Conservation (phyloP, 2,888 invertebrate genomes). For the Octodonta nipae region DNA sequence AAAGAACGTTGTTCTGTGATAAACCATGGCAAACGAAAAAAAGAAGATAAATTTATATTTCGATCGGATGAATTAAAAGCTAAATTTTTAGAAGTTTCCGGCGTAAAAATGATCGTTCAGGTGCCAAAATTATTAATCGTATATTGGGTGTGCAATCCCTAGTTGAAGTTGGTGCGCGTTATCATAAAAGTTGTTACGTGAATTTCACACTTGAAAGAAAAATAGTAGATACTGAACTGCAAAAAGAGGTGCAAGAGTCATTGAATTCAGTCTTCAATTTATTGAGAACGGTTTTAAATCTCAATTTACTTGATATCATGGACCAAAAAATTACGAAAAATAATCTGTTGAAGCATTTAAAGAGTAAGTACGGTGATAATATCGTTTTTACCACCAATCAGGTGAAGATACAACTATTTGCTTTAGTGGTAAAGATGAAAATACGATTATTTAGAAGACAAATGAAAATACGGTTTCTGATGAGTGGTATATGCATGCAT, state of each 20-base stretch:
- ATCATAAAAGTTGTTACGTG: conserved; percentile 1
- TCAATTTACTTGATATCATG: conserved; percentile 2
- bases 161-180: conserved; percentile 5
- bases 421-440: conserved; percentile 3
- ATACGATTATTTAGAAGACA: no score
- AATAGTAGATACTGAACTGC: conserved; percentile 4
- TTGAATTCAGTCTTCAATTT: background rate
- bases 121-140: conserved; percentile 3
- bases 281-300: background rate
- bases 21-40: conserved; percentile 2
- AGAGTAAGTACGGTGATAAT: conserved; percentile 5
- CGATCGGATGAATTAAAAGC: conserved; percentile 2
- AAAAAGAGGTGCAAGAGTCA: background rate
- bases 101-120: conserved; percentile 1
- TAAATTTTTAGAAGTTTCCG: conserved; percentile 3
- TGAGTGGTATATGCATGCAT: conserved; percentile 3
- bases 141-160: conserved; percentile 1
- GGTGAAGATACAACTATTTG: conserved; percentile 3
- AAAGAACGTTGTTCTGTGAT: conserved; percentile 1
- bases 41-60: background rate
- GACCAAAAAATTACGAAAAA: conserved; percentile 3
- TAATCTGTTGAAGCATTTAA: conserved; percentile 2
- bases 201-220: background rate
- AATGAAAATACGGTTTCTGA: conserved; percentile 2
- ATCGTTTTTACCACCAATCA: conserved; percentile 4